Conservation (phyloP, 92 coral and sea anemone species). For the Bergia sp. region DNA sequence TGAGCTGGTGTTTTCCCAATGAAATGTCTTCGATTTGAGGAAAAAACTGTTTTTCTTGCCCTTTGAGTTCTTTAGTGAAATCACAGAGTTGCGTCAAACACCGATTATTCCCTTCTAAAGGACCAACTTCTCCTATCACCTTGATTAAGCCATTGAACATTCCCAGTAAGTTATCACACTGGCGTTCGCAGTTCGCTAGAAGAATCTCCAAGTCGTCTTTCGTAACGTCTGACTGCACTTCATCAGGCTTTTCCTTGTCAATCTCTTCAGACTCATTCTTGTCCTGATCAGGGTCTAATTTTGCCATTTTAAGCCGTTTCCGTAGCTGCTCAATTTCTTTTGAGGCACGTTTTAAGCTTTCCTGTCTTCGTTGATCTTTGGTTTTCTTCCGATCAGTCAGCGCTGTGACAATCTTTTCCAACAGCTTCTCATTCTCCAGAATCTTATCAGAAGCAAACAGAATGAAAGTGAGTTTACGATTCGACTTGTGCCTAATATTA, state of each 20-base stretch:
- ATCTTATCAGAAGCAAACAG: conserved; percentile 48
- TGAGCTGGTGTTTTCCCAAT: conserved; percentile 41
- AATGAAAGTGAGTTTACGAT: neutral
- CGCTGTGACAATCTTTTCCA: conserved; percentile 68
- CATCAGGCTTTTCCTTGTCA: conserved; percentile 5
- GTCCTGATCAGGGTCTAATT: conserved; percentile 42
- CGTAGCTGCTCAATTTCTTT: conserved; percentile 72
- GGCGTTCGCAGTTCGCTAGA: conserved; percentile 65
- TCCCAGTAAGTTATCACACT: conserved; percentile 54
- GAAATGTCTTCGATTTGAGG: conserved; percentile 63
- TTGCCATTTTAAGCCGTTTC: conserved; percentile 57
- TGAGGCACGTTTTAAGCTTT: conserved; percentile 77
- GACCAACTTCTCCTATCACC: conserved; percentile 82
- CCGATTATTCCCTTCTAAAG: conserved; percentile 69
- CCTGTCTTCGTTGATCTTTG: conserved; percentile 73
- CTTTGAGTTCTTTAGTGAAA: conserved; percentile 70
- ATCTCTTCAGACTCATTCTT: conserved; percentile 35
- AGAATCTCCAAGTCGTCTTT: conserved; percentile 49
- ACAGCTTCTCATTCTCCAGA: conserved; percentile 63
- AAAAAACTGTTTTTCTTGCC: conserved; percentile 61
- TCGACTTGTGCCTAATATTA: no score
- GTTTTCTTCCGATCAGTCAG: conserved; percentile 66
- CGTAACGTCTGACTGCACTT: neutral
- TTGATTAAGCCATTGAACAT: conserved; percentile 67
- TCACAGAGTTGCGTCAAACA: conserved; percentile 72